A percentile compares a stretch with the other conserved stretches of the same genome.
Evolutionary conservation across 1,140 invertebrate genomes (phyloP).

Genomic region (Papilio xuthus): DNA sequence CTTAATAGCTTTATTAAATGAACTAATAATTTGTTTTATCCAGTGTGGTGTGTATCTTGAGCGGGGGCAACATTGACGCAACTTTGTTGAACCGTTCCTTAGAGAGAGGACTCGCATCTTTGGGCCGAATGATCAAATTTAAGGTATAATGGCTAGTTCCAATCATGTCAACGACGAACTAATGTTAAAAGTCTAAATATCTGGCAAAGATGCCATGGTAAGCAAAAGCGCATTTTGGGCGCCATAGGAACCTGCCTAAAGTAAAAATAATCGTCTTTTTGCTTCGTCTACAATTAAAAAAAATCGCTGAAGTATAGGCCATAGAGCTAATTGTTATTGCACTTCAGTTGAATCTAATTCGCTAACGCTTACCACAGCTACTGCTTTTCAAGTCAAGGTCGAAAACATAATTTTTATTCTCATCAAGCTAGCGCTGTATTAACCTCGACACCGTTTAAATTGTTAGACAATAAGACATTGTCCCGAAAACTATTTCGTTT

Average conservation of each 20-base stretch:
- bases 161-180: too few relatives aligned
- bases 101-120: constrained; percentile 87
- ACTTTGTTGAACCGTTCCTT: constrained; percentile 85
- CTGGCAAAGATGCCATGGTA: too few relatives aligned
- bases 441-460: constrained; percentile 14
- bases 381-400: background rate
- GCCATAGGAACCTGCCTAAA: background rate
- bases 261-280: background rate
- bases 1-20: too few relatives aligned
- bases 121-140: constrained; percentile 86
- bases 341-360: background rate
- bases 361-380: background rate
- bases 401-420: background rate
- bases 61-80: constrained; percentile 89
- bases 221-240: background rate
- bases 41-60: constrained; percentile 86
- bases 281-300: too few relatives aligned
- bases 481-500: background rate
- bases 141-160: constrained; percentile 69
- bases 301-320: too few relatives aligned
- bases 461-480: background rate
- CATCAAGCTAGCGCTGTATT: constrained; percentile 5
- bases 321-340: too few relatives aligned
- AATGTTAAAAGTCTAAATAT: too few relatives aligned
- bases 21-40: constrained; percentile 34